phyloP scores from a whole-genome alignment of 2,888 invertebrate species.

The Strigamia transsilvanica region DNA sequence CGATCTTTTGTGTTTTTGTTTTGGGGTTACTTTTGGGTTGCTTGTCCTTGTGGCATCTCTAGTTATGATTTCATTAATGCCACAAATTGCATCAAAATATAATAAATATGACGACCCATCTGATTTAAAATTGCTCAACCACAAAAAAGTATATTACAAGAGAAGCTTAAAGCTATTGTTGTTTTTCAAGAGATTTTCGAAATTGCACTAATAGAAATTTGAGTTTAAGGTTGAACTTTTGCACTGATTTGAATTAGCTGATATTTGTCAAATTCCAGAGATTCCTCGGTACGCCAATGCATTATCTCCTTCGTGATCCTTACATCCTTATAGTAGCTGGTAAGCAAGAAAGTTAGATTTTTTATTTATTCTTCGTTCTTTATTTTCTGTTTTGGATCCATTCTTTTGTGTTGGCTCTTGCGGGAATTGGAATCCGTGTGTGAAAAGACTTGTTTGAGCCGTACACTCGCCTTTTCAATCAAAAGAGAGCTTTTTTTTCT shows the following conservation, averaged over 20 bases:
- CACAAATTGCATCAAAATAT: background rate
- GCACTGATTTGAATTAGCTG: constrained; percentile 7
- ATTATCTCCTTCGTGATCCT: constrained; percentile 70
- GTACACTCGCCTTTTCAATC: constrained; percentile 21
- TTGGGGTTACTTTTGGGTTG: too few species aligned
- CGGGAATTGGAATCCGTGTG: constrained; percentile 21
- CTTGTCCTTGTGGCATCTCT: too few species aligned
- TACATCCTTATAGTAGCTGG: constrained; percentile 67
- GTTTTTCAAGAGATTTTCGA: too few species aligned
- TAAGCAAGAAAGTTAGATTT: constrained; percentile 56
- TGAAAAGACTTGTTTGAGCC: constrained; percentile 16
- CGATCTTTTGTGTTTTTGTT: too few species aligned
- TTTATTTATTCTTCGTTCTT: background rate
- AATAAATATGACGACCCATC: background rate
- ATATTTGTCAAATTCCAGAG: constrained; percentile 41
- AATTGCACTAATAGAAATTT: background rate
- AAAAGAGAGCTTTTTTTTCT: background rate
- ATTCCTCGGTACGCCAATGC: constrained; percentile 59
- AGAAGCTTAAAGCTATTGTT: background rate
- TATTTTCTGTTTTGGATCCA: constrained; percentile 13
- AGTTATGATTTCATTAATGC: too few species aligned
- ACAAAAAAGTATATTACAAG: background rate
- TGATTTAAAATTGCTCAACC: background rate
- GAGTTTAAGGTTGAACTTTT: background rate
- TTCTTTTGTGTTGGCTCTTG: constrained; percentile 13